A percentile compares a stretch with the other conserved stretches of the same genome.
Conservation (phyloP, 2,888 invertebrate genomes). For the Diplolepis rosae region DNA sequence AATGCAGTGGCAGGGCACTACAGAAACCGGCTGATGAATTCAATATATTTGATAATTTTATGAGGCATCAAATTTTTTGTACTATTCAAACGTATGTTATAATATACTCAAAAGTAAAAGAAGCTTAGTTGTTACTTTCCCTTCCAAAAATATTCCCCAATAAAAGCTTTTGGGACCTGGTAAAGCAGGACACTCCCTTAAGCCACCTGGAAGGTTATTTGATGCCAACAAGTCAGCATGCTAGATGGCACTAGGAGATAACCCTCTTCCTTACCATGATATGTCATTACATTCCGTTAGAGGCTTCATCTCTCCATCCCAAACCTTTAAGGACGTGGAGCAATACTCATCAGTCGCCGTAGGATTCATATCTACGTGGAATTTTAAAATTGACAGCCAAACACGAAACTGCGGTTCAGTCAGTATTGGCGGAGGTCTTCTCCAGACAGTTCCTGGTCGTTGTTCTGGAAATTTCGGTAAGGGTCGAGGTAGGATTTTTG, state of each 20-base stretch:
- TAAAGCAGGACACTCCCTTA: no score
- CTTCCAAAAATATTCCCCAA: no score
- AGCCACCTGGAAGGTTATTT: background rate
- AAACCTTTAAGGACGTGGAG: conserved; percentile 88
- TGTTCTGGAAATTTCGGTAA: conserved; percentile 72
- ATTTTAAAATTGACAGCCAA: conserved; percentile 91
- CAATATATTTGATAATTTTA: no score
- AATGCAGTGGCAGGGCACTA: no score
- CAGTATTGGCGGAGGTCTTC: conserved; percentile 75
- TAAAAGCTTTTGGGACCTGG: no score
- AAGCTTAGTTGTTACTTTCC: no score
- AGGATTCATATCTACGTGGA: conserved; percentile 84
- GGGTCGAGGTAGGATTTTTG: conserved; percentile 74
- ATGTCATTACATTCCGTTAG: conserved; percentile 87
- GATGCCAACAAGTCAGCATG: background rate
- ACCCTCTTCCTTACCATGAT: conserved; percentile 79
- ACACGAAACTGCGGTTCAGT: conserved; percentile 84
- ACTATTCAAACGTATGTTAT: no score
- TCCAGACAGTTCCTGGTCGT: conserved; percentile 72
- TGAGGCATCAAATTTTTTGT: no score
- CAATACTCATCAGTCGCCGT: conserved; percentile 84
- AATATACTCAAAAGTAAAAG: no score
- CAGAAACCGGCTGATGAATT: no score
- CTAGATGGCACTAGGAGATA: no score
- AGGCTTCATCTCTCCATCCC: conserved; percentile 84